A percentile compares a stretch with the other conserved stretches of the same genome.
Conservation (phyloP, 2,888 invertebrate genomes). For the Leptinotarsa juncta region DNA sequence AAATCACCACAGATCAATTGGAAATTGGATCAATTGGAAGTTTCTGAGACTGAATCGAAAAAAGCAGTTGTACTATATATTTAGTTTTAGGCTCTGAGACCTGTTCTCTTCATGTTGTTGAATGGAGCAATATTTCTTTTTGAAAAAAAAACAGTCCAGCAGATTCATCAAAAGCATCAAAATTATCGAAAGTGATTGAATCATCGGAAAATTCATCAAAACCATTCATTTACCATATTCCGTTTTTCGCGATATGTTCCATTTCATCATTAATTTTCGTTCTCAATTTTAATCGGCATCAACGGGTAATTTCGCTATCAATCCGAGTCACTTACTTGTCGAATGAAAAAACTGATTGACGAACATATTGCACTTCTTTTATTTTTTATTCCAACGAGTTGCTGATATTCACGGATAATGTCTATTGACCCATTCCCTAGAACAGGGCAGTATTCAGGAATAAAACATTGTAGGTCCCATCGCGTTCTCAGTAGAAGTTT, state of each 20-base stretch:
- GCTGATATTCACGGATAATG: background rate
- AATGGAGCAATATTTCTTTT: no score
- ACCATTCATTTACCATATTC: background rate
- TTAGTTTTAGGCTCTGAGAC: no score
- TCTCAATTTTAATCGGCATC: constrained; percentile 2
- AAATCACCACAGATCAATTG: no score
- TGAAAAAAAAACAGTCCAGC: no score
- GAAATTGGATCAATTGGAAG: no score
- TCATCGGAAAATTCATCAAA: background rate
- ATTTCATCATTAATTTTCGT: constrained; percentile 1
- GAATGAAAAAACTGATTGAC: background rate
- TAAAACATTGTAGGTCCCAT: no score
- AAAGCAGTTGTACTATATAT: no score
- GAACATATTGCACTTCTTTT: background rate
- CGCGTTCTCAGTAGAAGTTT: no score
- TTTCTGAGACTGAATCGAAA: no score
- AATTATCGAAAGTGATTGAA: no score
- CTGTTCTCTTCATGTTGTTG: no score
- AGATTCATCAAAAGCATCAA: no score
- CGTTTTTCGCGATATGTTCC: background rate
- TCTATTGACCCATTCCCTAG: background rate
- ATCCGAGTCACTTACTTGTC: constrained; percentile 7
- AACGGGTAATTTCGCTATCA: constrained; percentile 6
- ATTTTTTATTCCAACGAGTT: background rate
- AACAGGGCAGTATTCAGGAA: background rate